These are phyloP conservation scores for Heliconius sara DNA, from an alignment of 2,888 invertebrate species.

Conservation along the genomic window DNA sequence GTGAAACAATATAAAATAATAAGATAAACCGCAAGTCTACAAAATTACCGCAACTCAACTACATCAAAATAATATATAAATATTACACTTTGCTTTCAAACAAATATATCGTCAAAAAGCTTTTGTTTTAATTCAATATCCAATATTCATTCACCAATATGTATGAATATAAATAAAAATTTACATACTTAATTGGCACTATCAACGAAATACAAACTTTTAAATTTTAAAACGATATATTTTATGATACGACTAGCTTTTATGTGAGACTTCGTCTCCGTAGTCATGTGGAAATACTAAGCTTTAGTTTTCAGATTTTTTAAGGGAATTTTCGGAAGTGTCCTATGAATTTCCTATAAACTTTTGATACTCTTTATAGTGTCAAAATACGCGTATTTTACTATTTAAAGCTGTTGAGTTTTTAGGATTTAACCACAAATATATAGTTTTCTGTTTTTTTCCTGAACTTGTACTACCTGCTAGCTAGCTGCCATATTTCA, in stretches of 20 bases:
- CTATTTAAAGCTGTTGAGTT: no score
- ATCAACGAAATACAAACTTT: slow-evolving; percentile 33
- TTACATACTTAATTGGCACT: slow-evolving; percentile 24
- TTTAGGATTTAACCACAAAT: no score
- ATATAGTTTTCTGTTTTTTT: no score
- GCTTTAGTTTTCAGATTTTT: no score
- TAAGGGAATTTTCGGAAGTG: no score
- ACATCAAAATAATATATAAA: slow-evolving; percentile 1
- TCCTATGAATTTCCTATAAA: no score
- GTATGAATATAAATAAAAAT: slow-evolving; percentile 27
- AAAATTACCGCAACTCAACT: neutral
- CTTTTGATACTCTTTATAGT: no score
- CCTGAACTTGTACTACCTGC: no score
- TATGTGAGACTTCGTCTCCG: neutral
- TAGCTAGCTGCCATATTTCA: no score
- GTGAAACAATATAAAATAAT: neutral
- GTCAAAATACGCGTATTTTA: no score
- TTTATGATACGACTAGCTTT: slow-evolving; percentile 39
- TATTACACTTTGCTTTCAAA: slow-evolving; percentile 21
- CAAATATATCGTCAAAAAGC: slow-evolving; percentile 20
- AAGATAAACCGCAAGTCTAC: neutral
- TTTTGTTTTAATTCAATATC: slow-evolving; percentile 22
- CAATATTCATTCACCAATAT: slow-evolving; percentile 13
- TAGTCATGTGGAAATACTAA: no score
- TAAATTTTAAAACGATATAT: slow-evolving; percentile 45